Base-by-base conservation (phyloP, 1,140 invertebrate species). In the Goniozus legneri region DNA sequence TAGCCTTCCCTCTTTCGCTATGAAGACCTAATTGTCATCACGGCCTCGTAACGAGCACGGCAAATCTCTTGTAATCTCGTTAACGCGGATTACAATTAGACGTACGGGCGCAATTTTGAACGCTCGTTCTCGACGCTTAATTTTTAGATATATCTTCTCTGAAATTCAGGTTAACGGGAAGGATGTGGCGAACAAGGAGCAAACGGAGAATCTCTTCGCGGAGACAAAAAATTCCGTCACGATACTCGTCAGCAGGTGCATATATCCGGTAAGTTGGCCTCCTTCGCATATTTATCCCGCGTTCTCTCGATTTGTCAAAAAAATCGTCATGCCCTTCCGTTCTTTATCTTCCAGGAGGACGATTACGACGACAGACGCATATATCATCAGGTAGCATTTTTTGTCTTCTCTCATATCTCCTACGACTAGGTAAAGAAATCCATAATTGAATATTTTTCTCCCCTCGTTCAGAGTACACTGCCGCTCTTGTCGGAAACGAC, bases 131-230 rank as follows among this genome's bases (percentile, higher is more conserved):
- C n/a, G n/a, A n/a, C n/a, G n/a, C n/a, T n/a, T n/a, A n/a, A n/a
- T n/a, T n/a, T n/a, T n/a, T n/a, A n/a, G n/a, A n/a, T n/a, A n/a
- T n/a, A n/a, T n/a, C n/a, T n/a, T n/a, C n/a, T n/a, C n/a, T n/a
- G 10, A 27, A 12, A 60, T 67, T 14, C 47, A 76, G 62, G 73
- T 81, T 22, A 82, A 82, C 47, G 80, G 80, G 10, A 76, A 75
- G 47, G 79, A 81, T 53, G 76, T 81, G 3, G 78, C 78, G 40
- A 80, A 74, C 52, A 77, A 79, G 52, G 77, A 80, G 47, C 79
- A 82, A 44, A 80, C 78, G 1, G 78, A 81, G 67, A 69, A 72
- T 4, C 62, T 80, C 10, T 79, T 80, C 48, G 74, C 76, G 3
- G 77, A 80, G 50, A 80, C 77, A 47, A 74, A 69, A 46, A 79